Base-by-base conservation (phyloP, 2,888 invertebrate genomes). In the Andricus curvator region DNA sequence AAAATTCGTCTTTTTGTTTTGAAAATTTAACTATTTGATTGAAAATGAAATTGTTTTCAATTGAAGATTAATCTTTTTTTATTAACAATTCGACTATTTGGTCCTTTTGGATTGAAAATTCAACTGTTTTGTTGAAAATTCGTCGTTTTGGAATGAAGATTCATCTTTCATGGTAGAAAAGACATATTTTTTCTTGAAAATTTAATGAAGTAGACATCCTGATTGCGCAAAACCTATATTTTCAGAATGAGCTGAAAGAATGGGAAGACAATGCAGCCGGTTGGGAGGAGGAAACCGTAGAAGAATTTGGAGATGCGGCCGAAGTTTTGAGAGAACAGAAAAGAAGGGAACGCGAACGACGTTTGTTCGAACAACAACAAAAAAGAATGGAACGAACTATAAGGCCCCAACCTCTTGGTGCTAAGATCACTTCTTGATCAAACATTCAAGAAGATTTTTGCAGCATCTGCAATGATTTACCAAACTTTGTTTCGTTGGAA, bases 241-340 rank as follows among this genome's bases (percentile, higher is more conserved):
- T 81, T 13, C 78, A 94, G 94, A 93, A 93, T 68, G 94, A 94
- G 84, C 90, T 94, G 22, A 94, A 93, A 85, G 94, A 94, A 84
- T 94, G 94, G 94, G 93, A 93, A 80, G 94, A 94, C 77, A 94
- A 94, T 83, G 90, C 88, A 29, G 92, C 91, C n/a, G 93, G 93
- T 48, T 94, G 94, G 94, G 94, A 94, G 83, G 94, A 94, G 85
- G 90, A 91, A 83, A 89, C 91, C 0, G 80, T 85, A 0, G 89
- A 91, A 77, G 91, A 92, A 82, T 90, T 91, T 66, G 89, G 88
- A 13, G 91, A 92, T 80, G 84, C 90, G 0, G 87, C 88, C 8
- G 86, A 85, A 84, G 86, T 86, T n/a, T 78, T 92, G 5, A 86
- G 91, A 29, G 91, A 91, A 66, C 90, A 91, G 78, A 88, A 85